phyloP scores from a whole-genome alignment of 2,113 vertebrate species.

The Scopus umbretta region DNA sequence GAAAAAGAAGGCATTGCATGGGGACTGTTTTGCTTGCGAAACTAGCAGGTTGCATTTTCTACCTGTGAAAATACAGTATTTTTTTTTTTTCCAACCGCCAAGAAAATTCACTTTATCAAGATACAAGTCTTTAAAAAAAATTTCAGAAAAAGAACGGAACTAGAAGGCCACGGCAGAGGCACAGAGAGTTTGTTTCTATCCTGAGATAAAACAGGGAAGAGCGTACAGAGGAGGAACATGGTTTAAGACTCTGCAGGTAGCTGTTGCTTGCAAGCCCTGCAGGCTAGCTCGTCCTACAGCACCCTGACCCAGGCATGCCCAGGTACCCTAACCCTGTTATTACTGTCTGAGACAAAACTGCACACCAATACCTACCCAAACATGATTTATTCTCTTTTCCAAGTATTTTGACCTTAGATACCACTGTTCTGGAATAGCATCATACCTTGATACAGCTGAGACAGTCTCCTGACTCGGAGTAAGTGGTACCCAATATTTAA shows the following conservation, averaged over 20 bases:
- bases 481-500: neutral
- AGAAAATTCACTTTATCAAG: neutral
- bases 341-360: neutral
- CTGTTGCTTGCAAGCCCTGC: neutral
- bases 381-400: neutral
- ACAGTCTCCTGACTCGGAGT: neutral
- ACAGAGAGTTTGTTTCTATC: constrained; percentile 10
- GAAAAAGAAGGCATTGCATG: neutral
- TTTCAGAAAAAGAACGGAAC: neutral
- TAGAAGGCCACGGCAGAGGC: neutral
- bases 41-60: neutral
- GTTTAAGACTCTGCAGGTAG: neutral
- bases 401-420: neutral
- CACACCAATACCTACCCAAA: neutral
- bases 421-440: neutral
- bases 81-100: neutral
- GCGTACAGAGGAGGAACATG: neutral
- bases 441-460: neutral
- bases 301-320: neutral
- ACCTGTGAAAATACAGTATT: neutral
- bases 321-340: neutral
- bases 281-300: neutral
- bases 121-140: neutral
- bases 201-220: neutral
- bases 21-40: neutral